Percentiles rank a stretch among this genome's conserved stretches.
These are phyloP conservation scores for Ciconia maguari DNA, from an alignment of 2,113 vertebrate species.

Conservation along the genomic window DNA sequence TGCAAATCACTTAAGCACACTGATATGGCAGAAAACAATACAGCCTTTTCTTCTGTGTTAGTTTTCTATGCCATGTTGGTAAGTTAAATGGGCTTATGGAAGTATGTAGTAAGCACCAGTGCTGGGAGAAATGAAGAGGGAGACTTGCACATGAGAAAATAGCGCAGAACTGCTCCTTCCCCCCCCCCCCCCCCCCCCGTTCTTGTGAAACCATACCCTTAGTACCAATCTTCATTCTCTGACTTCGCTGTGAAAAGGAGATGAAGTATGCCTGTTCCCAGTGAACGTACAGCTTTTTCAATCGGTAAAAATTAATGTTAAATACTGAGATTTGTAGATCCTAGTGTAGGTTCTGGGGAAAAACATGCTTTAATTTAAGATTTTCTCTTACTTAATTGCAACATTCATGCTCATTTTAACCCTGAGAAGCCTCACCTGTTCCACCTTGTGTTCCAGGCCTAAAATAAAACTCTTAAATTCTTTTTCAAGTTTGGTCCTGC, in stretches of 20 bases:
- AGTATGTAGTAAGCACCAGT: not conserved
- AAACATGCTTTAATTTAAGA: not conserved
- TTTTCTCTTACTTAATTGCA: not conserved
- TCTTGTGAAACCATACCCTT: not conserved
- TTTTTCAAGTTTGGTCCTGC: not conserved
- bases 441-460: not conserved
- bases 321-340: not conserved
- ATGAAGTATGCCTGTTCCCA: not conserved
- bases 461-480: not conserved
- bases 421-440: not conserved
- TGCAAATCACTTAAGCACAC: not conserved
- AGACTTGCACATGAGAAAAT: not conserved
- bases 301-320: not conserved
- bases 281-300: not conserved
- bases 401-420: not conserved
- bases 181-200: too few relatives aligned
- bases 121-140: not conserved
- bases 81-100: not conserved
- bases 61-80: not conserved
- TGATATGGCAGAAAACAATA: not conserved
- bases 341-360: not conserved
- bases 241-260: rapidly evolving
- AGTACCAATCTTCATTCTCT: not conserved
- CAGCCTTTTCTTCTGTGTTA: not conserved
- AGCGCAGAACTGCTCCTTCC: not conserved